Conservation (phyloP, 2,113 vertebrate genomes). For the Larimichthys polyactis region DNA sequence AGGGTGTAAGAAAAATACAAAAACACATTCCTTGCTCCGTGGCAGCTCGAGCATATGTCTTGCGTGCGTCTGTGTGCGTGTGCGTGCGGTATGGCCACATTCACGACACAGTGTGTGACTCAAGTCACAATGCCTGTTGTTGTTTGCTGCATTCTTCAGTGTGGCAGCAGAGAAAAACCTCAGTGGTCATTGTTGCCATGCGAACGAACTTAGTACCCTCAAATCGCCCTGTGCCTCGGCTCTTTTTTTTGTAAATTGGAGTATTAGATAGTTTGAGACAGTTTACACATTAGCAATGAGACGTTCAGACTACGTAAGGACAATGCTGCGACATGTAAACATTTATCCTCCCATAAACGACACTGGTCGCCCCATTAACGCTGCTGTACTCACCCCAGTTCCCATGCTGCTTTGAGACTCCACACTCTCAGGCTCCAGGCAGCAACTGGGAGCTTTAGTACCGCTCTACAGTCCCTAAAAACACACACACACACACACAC, state of each 20-base stretch:
- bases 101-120: conserved; percentile 48
- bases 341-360: conserved; percentile 1
- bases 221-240: conserved; percentile 33
- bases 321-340: not conserved
- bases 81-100: conserved; percentile 34
- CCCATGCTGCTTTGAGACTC: conserved; percentile 71
- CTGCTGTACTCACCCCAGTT: conserved; percentile 74
- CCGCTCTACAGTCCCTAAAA: conserved; percentile 69
- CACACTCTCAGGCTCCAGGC: conserved; percentile 62
- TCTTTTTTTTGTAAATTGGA: conserved; percentile 45
- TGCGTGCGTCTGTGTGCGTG: conserved; percentile 34
- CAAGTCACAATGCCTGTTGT: conserved; percentile 54
- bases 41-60: conserved; percentile 38
- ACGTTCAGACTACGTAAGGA: not conserved
- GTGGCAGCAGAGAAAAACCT: conserved; percentile 62
- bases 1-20: conserved; percentile 39
- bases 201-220: conserved; percentile 45
- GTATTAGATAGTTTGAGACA: not conserved
- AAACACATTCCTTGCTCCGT: conserved; percentile 63
- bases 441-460: conserved; percentile 49
- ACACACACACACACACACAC: conserved; percentile 12
- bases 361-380: not conserved
- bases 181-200: conserved; percentile 46
- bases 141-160: conserved; percentile 70
- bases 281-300: conserved; percentile 11